Evolutionary conservation across 2,797 vertebrate species (phyloP).

Genomic region (Scolopax bukidnonensis): DNA sequence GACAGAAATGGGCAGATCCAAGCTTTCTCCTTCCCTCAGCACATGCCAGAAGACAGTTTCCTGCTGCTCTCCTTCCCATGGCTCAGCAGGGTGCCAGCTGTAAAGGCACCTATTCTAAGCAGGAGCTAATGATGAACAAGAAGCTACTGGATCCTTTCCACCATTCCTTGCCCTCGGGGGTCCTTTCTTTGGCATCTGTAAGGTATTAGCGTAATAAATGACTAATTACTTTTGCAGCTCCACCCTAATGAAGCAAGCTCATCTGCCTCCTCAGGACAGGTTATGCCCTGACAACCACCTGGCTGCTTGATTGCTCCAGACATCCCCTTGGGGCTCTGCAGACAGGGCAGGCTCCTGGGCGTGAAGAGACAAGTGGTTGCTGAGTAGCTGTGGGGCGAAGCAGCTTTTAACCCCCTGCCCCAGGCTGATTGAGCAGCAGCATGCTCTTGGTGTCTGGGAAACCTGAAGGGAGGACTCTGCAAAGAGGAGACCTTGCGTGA

Average conservation of each 20-base stretch:
- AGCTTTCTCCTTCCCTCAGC: not conserved
- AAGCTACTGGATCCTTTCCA: not conserved
- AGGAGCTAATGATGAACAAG: not conserved
- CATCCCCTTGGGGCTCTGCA: not conserved
- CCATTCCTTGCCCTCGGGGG: not conserved
- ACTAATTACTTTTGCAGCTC: slow-evolving; percentile 3
- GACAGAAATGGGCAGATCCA: not conserved
- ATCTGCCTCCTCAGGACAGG: not conserved
- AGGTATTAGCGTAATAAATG: not conserved
- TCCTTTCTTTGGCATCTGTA: not conserved
- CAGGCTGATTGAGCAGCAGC: accelerated
- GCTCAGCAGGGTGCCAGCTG: not conserved
- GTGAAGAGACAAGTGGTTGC: not conserved
- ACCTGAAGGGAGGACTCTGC: not conserved
- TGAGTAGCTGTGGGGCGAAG: not conserved
- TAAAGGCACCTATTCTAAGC: not conserved
- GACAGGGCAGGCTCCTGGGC: not conserved
- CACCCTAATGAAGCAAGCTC: not conserved
- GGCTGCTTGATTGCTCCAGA: not conserved
- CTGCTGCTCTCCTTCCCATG: accelerated
- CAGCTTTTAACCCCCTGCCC: not conserved
- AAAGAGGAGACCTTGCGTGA: not conserved
- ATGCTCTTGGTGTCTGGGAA: not conserved
- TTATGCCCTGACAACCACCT: not conserved
- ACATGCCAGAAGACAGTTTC: not conserved